Percentiles rank a stretch among this genome's conserved stretches.
phyloP scores from a whole-genome alignment of 2,113 vertebrate genomes.

The Channa maculata region DNA sequence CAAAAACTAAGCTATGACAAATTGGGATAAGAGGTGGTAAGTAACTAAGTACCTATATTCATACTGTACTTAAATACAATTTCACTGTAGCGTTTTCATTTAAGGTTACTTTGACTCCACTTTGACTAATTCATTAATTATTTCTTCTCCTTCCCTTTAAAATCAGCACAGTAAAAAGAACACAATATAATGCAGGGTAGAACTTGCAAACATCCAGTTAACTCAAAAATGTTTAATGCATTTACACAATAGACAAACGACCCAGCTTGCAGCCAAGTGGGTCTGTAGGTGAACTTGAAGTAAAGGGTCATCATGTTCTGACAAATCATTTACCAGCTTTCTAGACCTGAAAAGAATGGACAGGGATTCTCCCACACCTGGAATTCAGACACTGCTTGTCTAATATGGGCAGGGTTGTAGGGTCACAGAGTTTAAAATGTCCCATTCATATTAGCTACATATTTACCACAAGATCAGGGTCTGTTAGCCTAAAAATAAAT shows the following conservation, averaged over 20 bases:
- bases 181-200: not conserved
- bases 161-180: not conserved
- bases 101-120: no score
- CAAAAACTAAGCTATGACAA: no score
- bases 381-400: slow-evolving; percentile 69
- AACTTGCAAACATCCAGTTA: no score
- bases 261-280: not conserved
- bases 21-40: no score
- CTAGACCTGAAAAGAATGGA: slow-evolving; percentile 50
- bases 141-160: no score
- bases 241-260: not conserved
- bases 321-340: slow-evolving; percentile 83
- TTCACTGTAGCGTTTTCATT: no score
- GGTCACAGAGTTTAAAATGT: slow-evolving; percentile 54
- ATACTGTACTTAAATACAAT: no score
- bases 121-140: no score
- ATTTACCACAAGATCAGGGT: slow-evolving; percentile 52
- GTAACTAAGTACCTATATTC: no score
- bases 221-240: not conserved
- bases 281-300: slow-evolving; percentile 52
- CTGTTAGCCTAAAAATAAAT: not conserved
- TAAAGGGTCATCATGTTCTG: slow-evolving; percentile 34
- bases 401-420: slow-evolving; percentile 37
- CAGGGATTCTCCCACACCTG: slow-evolving; percentile 67
- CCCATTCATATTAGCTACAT: slow-evolving; percentile 45